A percentile compares a stretch with the other conserved stretches of the same genome.
Conservation (phyloP, 2,797 vertebrate species). For the Adrianichthys oophorus region DNA sequence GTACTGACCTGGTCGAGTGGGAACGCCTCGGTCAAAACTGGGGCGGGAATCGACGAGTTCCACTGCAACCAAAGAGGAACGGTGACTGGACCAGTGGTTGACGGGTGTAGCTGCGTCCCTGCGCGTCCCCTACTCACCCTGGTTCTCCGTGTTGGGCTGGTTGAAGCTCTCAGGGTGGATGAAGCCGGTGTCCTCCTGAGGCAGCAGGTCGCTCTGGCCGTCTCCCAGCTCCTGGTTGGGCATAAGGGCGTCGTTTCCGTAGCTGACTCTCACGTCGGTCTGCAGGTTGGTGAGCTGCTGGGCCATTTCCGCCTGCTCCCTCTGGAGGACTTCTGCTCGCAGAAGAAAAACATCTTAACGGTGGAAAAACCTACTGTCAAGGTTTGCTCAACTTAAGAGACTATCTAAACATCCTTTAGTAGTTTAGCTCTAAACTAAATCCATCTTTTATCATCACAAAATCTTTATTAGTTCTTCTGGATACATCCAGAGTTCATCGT, state of each 20-base stretch:
- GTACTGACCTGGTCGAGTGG: conserved; percentile 89
- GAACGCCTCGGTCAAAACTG: conserved; percentile 89
- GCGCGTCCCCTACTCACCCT: conserved; percentile 53
- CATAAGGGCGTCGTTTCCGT: conserved; percentile 97
- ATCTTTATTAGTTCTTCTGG: too few species aligned
- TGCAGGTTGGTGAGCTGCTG: conserved; percentile 94
- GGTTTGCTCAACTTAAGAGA: background rate
- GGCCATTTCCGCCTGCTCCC: conserved; percentile 93
- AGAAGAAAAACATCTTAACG: background rate
- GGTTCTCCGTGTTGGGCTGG: conserved; percentile 93
- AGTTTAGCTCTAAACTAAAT: too few species aligned
- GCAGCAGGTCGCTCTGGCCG: conserved; percentile 85
- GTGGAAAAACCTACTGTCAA: too few species aligned
- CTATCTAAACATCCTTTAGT: background rate
- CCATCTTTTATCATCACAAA: too few species aligned
- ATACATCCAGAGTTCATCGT: too few species aligned
- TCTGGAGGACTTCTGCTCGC: conserved; percentile 87
- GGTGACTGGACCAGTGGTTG: background rate
- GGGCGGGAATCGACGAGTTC: conserved; percentile 94
- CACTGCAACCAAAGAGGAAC: conserved; percentile 72
- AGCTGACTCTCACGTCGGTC: conserved; percentile 93
- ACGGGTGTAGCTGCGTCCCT: background rate
- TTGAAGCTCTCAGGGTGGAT: conserved; percentile 94
- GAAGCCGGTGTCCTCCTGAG: conserved; percentile 84
- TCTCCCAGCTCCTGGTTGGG: conserved; percentile 86